Evolutionary conservation across 1,140 invertebrate genomes (phyloP), one percentile per base, ranked within the genome.

Genomic region (Cyrtorhinus lividipennis): DNA sequence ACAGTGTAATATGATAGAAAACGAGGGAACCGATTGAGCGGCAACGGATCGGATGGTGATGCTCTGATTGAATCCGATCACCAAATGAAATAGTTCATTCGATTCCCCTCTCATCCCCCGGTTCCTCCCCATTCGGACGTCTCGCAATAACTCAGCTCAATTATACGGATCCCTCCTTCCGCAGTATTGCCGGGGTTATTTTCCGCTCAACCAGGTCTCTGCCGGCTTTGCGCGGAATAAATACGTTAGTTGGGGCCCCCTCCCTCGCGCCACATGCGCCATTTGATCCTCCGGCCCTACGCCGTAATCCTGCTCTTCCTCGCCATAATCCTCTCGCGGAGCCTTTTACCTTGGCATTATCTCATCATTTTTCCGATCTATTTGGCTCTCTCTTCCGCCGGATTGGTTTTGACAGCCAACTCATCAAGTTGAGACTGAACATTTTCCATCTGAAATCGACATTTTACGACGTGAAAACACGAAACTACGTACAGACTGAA

Each of bases 331-430:
- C 61, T 62, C 61, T 62, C 44, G 46, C 61, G 22, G 25, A 27
- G 25, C 45, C 59, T 26, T 27, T 38, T 27, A 20, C 59, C 30
- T 30, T 30, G 24, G 25, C 61, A 46, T 45, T 62, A 38, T 62
- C 61, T 53, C 61, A 48, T 45, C 45, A 38, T 48, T 45, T 62
- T 45, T 62, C 59, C 44, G 25, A 38, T 27, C 30, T n/a, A 24
- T 62, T 45, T 62, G 22, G 46, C 61, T 62, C 61, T 62, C 61
- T 48, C 30, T 38, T 22, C 20, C 38, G 10, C 57, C 59, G 3
- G 30, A 38, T 38, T 38, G 15, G 5, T 38, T 38, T 15, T 15
- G 30, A 38, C n/a, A n/a, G n/a, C n/a, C n/a, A n/a, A n/a, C n/a
- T n/a, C n/a, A n/a, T n/a, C n/a, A n/a, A n/a, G n/a, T n/a, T n/a